Evolutionary conservation across 1,140 invertebrate species (phyloP).

Genomic region (Drosophila tsacasi): DNA sequence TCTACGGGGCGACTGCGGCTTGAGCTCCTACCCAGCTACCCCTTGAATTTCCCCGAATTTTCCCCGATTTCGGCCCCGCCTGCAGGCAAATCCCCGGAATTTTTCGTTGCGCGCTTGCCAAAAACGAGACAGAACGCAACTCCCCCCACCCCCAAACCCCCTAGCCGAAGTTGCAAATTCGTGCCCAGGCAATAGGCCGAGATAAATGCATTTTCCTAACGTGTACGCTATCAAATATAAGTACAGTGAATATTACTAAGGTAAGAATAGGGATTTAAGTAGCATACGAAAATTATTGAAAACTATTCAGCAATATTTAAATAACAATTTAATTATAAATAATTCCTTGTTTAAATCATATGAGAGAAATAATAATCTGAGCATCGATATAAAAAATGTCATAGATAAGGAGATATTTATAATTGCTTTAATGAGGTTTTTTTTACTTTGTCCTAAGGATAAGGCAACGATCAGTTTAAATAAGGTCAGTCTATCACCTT

Average conservation of each 20-base stretch:
- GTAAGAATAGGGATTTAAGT: background rate
- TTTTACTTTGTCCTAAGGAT: no score
- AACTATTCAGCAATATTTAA: background rate
- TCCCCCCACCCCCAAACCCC: background rate
- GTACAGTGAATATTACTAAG: slow-evolving; percentile 11
- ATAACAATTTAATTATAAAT: background rate
- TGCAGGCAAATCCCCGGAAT: slow-evolving; percentile 40
- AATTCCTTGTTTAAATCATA: no score
- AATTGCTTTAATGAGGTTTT: no score
- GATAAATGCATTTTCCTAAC: slow-evolving; percentile 80
- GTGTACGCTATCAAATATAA: slow-evolving; percentile 65
- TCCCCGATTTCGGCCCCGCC: background rate
- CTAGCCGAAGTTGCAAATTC: slow-evolving; percentile 38
- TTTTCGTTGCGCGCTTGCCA: slow-evolving; percentile 61
- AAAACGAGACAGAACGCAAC: slow-evolving; percentile 54
- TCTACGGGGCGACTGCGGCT: slow-evolving; percentile 48
- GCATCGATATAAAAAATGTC: no score
- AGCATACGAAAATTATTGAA: no score
- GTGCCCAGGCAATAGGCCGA: slow-evolving; percentile 60
- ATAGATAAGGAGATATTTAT: no score
- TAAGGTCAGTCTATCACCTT: background rate
- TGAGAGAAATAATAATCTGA: no score
- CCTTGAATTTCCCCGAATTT: background rate
- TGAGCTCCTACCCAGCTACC: slow-evolving; percentile 26
- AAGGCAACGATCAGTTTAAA: background rate